A percentile compares a stretch with the other conserved stretches of the same genome.
Evolutionary conservation across 2,797 vertebrate species (phyloP).

Genomic region (Arrhamphus sclerolepis): DNA sequence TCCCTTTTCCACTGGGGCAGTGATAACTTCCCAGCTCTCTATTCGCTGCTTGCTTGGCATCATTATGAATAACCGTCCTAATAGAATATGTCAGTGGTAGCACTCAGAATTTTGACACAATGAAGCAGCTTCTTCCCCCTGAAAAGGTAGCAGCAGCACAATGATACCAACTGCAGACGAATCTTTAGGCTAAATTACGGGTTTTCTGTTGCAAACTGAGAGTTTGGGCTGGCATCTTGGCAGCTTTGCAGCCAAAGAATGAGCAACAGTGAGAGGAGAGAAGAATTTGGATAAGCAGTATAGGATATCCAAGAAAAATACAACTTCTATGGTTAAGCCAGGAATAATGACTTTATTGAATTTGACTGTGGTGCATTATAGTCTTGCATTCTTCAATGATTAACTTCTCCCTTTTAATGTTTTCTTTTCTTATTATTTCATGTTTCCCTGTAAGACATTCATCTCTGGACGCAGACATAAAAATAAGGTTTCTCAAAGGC

Average conservation of each 20-base stretch:
- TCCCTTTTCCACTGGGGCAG: conserved; percentile 29
- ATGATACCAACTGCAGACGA: conserved; percentile 53
- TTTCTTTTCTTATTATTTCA: conserved; percentile 65
- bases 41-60: conserved; percentile 57
- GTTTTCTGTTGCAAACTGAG: conserved; percentile 67
- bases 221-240: conserved; percentile 63
- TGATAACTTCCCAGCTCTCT: conserved; percentile 52
- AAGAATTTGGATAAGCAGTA: conserved; percentile 58
- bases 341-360: conserved; percentile 80
- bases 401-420: conserved; percentile 75
- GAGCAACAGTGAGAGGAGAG: conserved; percentile 35
- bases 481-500: conserved; percentile 67
- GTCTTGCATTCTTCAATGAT: conserved; percentile 76
- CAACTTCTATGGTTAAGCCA: conserved; percentile 65
- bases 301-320: conserved; percentile 73
- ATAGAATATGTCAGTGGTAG: conserved; percentile 62
- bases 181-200: conserved; percentile 61
- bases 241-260: conserved; percentile 58
- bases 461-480: conserved; percentile 71
- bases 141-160: conserved; percentile 34
- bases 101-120: conserved; percentile 31
- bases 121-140: conserved; percentile 36
- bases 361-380: conserved; percentile 76
- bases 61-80: conserved; percentile 60
- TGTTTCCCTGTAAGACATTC: conserved; percentile 64